Evolutionary conservation across 2,888 invertebrate species (phyloP), one percentile per base, ranked within the genome.

Genomic region (Abscondita cerata): DNA sequence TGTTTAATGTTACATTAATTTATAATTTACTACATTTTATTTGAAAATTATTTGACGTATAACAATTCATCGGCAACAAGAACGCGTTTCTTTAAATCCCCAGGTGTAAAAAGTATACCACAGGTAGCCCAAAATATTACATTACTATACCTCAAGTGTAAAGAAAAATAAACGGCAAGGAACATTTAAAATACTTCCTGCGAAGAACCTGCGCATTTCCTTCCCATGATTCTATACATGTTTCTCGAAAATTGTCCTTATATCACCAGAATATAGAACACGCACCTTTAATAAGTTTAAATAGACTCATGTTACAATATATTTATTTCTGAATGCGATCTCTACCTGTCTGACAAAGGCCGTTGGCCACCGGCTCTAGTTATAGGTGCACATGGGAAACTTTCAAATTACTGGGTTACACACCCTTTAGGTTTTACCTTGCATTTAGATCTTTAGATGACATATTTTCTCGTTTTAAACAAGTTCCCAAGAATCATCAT

Each of bases 121-220:
- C 64, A 64, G 64, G 64, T 60, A 64, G 41, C 38, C 50, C 46
- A 52, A 56, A 64, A 64, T 63, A 63, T 64, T 64, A 56, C 60
- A 64, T 59, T 64, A 59, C 64, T 34, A 25, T 58, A 50, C 62
- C 55, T 48, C 52, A 59, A 62, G 57, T 59, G 41, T 48, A 52
- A 36, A 52, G 57, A 59, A 64, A 64, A 61, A 55, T 59, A 64
- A 59, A 58, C 52, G 57, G 54, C 47, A 47, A 46, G 59, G 44
- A 44, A 44, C 60, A 59, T 63, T 65, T 60, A 61, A 66, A 62
- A 60, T 64, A 68, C 68, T 67, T 68, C 68, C 68, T 67, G 64
- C 65, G 65, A 67, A 64, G 65, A 68, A 68, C 68, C 68, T 68
- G 68, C 64, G 40, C 64, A 44, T 65, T 68, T 68, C 68, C 68